Evolutionary conservation across 2,888 invertebrate genomes (phyloP), one percentile per base, ranked within the genome.

Genomic region (Diaphora mendica): DNA sequence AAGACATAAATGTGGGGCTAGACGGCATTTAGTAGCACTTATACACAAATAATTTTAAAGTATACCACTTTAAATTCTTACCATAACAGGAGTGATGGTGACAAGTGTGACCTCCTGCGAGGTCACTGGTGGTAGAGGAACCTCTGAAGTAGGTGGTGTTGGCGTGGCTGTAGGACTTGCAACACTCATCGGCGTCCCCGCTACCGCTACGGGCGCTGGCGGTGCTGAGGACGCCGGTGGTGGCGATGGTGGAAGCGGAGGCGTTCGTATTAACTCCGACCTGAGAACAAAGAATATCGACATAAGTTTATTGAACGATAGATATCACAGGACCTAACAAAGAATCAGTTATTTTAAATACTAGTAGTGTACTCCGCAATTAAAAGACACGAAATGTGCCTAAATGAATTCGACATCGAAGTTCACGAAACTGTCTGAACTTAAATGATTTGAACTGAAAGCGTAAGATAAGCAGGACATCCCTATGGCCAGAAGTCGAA

Each of bases 231-330:
- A 91, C 79, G 90, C 93, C 5, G 93, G 94, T 15, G 94, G 94
- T 13, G 95, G 94, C 0, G 95, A 94, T 23, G 93, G 92, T 2
- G 94, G 93, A n/a, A 94, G 77, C 0, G 95, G 94, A 51, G 94
- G 94, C 42, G 94, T 93, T 76, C 91, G 86, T 39, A 86, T 89
- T 72, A 92, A 71, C 76, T 95, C 95, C 86, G 91, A 78, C 78
- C 95, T 95, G 88, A 4, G 69, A 76, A 23, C 64, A 48, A 76
- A 26, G 44, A 71, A 73, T 71, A 55, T 15, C n/a, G 11, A 55
- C 26, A 71, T 39, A 48, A 44, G 44, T 59, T 59, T 26, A 59
- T 3, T 8, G 8, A 11, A 26, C 26, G 8, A 15, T 17, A 48
- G 48, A 15, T 17, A 7, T 51, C 51, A 17, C 44, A 23, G 23